Evolutionary conservation across 2,113 vertebrate genomes (phyloP), one percentile per base, ranked within the genome.

Genomic region (Leiothrix lutea): DNA sequence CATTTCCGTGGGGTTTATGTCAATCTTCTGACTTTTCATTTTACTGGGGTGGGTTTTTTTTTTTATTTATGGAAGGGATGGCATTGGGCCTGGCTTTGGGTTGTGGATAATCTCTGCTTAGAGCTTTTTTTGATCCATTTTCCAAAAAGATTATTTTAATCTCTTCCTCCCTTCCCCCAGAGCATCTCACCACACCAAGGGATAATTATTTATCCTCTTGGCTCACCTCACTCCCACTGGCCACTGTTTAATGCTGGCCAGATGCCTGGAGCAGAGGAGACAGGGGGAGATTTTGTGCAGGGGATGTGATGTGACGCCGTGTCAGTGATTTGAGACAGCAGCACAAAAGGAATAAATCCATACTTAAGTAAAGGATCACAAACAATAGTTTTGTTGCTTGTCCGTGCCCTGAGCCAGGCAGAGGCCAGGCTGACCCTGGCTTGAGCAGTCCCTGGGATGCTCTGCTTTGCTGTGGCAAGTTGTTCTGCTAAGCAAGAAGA

Each of bases 71-170:
- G 96, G 91, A 91, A 96, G 83, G 47, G 73, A 74, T 12, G 62
- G 84, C 1, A 0, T 74, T 56, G 81, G 57, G 80, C 69, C 77
- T n/a, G 53, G 88, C 78, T 88, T 83, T 77, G 77, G 80, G 73
- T 29, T 83, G 88, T 66, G 78, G 95, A 95, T 97, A 95, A 97
- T 97, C 96, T 96, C 92, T 0, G 12, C 75, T 97, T 92, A 94
- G 54, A 92, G 92, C 24, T 80, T 96, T 97, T 97, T 74, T 74
- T 96, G 87, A 97, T 97, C 95, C 95, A 90, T 93, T 90, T 95
- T 94, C 80, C 81, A 57, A 78, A 96, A 93, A 80, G 95, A 97
- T 97, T 97, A 96, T 83, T 77, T 83, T 95, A 97, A 96, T 96
- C 94, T 80, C 74, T 57, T 61, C 56, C 71, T 80, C 84, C 91